Base-by-base conservation (phyloP, 37 sponge, comb jelly and placozoan genomes). In the Haliclona indistincta region DNA sequence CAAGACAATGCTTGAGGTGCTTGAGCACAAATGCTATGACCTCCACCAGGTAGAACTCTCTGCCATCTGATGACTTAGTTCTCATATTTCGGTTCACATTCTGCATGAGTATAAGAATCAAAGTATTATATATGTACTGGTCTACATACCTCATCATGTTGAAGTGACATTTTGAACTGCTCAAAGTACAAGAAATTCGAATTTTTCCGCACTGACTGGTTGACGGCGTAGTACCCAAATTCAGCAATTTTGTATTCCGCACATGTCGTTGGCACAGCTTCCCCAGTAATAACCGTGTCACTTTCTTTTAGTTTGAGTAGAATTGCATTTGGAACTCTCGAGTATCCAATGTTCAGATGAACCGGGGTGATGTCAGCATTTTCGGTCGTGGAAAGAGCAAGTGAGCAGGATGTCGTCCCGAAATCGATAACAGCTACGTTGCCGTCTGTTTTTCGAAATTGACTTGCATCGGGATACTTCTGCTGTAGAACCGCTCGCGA, bases 141-240 rank as follows among this genome's bases (percentile, higher is more conserved):
- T 43, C 23, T 25, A 8, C 32, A 42, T 42, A 72, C 81, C 73
- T 71, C 51, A 49, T 81, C 81, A 3, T 64, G 49, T n/a, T 71
- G 73, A 7, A 81, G 51, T 52, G 70, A 43, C 81, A 81, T 81
- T 39, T 81, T 81, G 29, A 72, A 63, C 42, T 71, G 56, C 63
- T 81, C 81, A 63, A 81, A 81, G 49, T 72, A 81, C n/a, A n/a
- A n/a, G n/a, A n/a, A n/a, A n/a, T n/a, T n/a, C n/a, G n/a, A n/a
- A n/a, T n/a, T n/a, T n/a, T n/a, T n/a, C n/a, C n/a, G n/a, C n/a
- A n/a, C n/a, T n/a, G n/a, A n/a, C n/a, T n/a, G n/a, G n/a, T n/a
- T n/a, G n/a, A n/a, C n/a, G n/a, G n/a, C n/a, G n/a, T n/a, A n/a
- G n/a, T n/a, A n/a, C n/a, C n/a, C n/a, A n/a, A n/a, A n/a, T n/a